These are phyloP conservation scores for Lithophane ornitopus DNA, from an alignment of 2,888 invertebrate species.

Conservation along the genomic window DNA sequence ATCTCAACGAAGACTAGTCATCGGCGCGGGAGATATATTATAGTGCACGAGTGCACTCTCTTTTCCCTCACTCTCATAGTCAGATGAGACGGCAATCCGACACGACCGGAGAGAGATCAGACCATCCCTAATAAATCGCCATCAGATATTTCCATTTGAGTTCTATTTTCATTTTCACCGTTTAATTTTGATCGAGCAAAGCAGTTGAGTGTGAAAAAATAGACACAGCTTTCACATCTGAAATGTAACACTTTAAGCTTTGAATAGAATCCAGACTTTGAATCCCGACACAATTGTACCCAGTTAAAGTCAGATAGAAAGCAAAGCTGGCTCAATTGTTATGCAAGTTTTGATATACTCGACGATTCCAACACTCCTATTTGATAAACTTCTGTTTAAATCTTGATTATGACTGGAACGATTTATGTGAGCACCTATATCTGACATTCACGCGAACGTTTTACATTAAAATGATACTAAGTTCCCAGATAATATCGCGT, in stretches of 20 bases:
- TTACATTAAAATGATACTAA: constrained; percentile 33
- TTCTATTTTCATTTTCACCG: background rate
- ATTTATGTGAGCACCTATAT: constrained; percentile 21
- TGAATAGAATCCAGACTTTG: constrained; percentile 39
- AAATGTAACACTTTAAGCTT: constrained; percentile 30
- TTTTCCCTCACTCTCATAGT: too few relatives aligned
- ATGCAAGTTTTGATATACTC: constrained; percentile 16
- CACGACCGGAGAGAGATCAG: too few relatives aligned
- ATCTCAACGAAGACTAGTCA: too few relatives aligned
- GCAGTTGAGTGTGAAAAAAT: constrained; percentile 1
- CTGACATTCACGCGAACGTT: constrained; percentile 23
- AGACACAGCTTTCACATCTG: constrained; percentile 5
- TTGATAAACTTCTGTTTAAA: constrained; percentile 16
- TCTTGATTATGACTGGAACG: constrained; percentile 23
- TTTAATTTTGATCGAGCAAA: background rate
- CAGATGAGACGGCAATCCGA: too few relatives aligned
- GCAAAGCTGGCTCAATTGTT: constrained; percentile 38
- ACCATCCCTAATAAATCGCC: too few relatives aligned
- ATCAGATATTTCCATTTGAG: background rate
- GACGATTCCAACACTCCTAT: constrained; percentile 19
- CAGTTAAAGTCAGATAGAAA: constrained; percentile 4
- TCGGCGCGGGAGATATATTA: too few relatives aligned
- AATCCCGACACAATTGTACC: constrained; percentile 31
- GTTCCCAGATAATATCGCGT: constrained; percentile 26
- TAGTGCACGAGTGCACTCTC: too few relatives aligned